Evolutionary conservation across 2,888 invertebrate species (phyloP).

Genomic region (Torymus auratus): DNA sequence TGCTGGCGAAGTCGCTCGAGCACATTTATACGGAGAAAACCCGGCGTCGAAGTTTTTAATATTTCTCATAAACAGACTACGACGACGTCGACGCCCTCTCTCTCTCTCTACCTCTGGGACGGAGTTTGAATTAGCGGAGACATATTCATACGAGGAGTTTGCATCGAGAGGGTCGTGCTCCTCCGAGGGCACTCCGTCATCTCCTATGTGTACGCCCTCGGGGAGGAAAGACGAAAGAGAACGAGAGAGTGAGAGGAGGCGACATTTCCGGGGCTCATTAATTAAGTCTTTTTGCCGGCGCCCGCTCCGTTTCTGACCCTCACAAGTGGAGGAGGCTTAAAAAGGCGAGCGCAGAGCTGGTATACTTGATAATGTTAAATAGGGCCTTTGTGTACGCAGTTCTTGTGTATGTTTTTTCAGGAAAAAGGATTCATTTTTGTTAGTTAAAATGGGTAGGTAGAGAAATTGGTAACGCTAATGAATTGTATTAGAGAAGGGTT

Average conservation of each 20-base stretch:
- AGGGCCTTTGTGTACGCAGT: slow-evolving; percentile 10
- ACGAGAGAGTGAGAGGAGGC: slow-evolving; percentile 38
- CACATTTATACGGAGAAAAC: slow-evolving; percentile 46
- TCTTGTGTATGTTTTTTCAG: slow-evolving; percentile 1
- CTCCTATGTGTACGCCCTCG: slow-evolving; percentile 69
- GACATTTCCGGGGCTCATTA: slow-evolving; percentile 69
- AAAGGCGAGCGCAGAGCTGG: slow-evolving; percentile 37
- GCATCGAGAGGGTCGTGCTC: slow-evolving; percentile 75
- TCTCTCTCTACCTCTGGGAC: slow-evolving; percentile 74
- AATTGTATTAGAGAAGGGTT: slow-evolving; percentile 17
- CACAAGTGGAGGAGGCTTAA: slow-evolving; percentile 68
- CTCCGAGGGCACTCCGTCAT: slow-evolving; percentile 77
- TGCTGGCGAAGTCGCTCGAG: not conserved
- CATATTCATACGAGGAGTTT: slow-evolving; percentile 77
- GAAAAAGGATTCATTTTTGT: not conserved
- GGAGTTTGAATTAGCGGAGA: slow-evolving; percentile 77
- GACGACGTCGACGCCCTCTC: slow-evolving; percentile 55
- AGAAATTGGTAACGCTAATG: not conserved
- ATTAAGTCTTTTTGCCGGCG: slow-evolving; percentile 76
- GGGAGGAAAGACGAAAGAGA: slow-evolving; percentile 68
- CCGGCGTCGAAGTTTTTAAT: slow-evolving; percentile 74
- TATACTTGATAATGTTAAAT: slow-evolving; percentile 61
- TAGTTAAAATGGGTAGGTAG: not conserved
- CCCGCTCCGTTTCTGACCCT: slow-evolving; percentile 62
- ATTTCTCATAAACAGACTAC: slow-evolving; percentile 73